Evolutionary conservation across 2,797 vertebrate genomes (phyloP).

Genomic region (Antrozous pallidus): DNA sequence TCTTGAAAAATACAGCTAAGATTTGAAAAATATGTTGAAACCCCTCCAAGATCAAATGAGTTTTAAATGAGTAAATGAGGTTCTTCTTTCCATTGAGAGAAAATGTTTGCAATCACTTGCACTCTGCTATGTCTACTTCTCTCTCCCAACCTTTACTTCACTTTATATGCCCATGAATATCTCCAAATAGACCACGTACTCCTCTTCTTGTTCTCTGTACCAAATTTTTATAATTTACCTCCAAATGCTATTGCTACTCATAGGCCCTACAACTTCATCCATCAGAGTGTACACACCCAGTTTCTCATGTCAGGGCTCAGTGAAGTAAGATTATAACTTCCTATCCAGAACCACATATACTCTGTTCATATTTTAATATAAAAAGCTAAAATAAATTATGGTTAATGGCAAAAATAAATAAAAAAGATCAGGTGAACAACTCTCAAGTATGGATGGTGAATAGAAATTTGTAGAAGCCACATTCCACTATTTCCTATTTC

Average conservation of each 20-base stretch:
- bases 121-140: not conserved
- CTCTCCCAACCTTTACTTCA: not conserved
- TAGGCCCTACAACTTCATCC: not conserved
- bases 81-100: not conserved
- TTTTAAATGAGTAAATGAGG: conserved; percentile 36
- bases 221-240: not conserved
- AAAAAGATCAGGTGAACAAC: not conserved
- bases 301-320: not conserved
- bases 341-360: not conserved
- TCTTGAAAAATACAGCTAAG: not conserved
- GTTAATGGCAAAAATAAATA: not conserved
- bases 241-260: not conserved
- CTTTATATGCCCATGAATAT: not conserved
- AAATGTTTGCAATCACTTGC: not conserved
- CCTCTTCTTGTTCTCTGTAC: not conserved
- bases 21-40: not conserved
- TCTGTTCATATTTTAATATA: not conserved
- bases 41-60: not conserved
- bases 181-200: not conserved
- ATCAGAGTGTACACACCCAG: not conserved
- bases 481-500: not conserved
- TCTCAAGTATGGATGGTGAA: not conserved
- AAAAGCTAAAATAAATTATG: not conserved
- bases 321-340: not conserved
- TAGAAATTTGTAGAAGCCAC: not conserved